Conservation (phyloP, 2,888 invertebrate species). For the Tethea ocularis region DNA sequence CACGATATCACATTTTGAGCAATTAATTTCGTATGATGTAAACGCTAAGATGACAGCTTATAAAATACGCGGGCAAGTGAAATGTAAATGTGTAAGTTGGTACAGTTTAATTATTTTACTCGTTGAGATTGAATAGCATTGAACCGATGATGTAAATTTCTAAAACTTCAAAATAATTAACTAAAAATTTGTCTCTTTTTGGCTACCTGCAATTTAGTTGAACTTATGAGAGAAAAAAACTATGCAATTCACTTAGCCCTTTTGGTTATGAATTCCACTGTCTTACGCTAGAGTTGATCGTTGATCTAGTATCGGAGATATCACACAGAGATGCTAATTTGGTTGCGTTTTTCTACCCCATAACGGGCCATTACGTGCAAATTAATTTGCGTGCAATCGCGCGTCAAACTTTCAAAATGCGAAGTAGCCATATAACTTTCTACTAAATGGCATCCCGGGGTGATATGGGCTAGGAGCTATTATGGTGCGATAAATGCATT, state of each 20-base stretch:
- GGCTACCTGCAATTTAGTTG: too few relatives aligned
- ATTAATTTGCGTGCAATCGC: conserved; percentile 3
- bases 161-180: too few relatives aligned
- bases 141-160: too few relatives aligned
- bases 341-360: neutral
- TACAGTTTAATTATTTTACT: neutral
- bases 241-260: neutral
- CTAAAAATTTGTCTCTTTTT: too few relatives aligned
- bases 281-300: neutral
- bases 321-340: neutral
- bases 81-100: neutral
- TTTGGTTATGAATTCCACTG: neutral
- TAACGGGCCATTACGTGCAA: neutral
- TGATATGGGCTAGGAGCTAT: conserved; percentile 23
- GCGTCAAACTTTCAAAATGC: conserved; percentile 3
- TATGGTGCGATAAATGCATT: conserved; percentile 30
- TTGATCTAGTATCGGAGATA: neutral
- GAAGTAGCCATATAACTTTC: conserved; percentile 29
- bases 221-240: too few relatives aligned
- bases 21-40: conserved; percentile 50
- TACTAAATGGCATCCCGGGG: conserved; percentile 30
- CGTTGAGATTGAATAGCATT: too few relatives aligned
- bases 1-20: conserved; percentile 40
- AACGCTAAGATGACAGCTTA: conserved; percentile 28
- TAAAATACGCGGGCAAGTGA: too few relatives aligned